Conservation (phyloP, 2,797 vertebrate genomes). For the Sciurus vulgaris region DNA sequence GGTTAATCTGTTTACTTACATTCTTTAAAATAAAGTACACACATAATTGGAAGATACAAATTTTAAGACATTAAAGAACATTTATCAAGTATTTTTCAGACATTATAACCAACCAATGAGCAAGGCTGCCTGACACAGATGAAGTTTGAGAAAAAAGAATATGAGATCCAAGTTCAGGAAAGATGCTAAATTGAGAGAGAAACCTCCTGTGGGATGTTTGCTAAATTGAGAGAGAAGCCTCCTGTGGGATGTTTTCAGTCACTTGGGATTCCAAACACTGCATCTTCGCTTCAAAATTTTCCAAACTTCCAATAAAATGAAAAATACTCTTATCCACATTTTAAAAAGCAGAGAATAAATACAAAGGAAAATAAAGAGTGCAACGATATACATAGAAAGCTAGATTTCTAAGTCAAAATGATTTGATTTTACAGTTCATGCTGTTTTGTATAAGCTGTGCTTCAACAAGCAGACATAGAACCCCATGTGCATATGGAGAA, state of each 20-base stretch:
- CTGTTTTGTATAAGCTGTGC: not conserved
- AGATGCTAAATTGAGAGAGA: not conserved
- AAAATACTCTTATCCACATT: not conserved
- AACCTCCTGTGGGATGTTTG: rapidly evolving
- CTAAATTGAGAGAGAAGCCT: no score
- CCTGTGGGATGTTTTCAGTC: not conserved
- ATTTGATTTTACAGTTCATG: not conserved
- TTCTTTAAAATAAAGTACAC: not conserved
- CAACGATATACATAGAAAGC: not conserved
- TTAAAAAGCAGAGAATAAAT: not conserved
- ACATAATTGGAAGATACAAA: not conserved
- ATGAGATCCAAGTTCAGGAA: not conserved
- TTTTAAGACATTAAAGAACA: not conserved
- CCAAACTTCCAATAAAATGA: not conserved
- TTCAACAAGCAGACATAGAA: slow-evolving; percentile 20
- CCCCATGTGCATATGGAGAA: not conserved
- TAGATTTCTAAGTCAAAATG: not conserved
- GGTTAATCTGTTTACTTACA: not conserved
- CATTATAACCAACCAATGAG: not conserved
- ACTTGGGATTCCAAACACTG: not conserved
- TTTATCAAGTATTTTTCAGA: not conserved
- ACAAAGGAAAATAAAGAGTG: not conserved
- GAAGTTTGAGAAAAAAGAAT: not conserved
- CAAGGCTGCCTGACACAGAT: not conserved
- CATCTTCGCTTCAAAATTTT: not conserved